A percentile compares a stretch with the other conserved stretches of the same genome.
Evolutionary conservation across 53 echinoderm and acorn worm genomes (phyloP).

Genomic region (Mesocentrotus franciscanus): DNA sequence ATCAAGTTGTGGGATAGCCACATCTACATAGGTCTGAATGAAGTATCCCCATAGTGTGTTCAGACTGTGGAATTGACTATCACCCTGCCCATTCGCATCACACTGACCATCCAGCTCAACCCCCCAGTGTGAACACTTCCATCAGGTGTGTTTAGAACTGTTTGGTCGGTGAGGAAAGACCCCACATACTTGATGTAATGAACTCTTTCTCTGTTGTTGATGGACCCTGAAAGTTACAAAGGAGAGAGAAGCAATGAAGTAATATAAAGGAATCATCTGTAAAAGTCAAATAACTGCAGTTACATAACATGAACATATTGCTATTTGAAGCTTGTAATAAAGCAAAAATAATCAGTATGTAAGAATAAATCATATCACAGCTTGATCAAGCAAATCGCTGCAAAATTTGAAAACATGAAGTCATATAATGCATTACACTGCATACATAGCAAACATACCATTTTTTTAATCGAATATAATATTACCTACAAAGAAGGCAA

Average conservation of each 20-base stretch:
- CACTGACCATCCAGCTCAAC: not conserved
- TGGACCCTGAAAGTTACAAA: conserved; percentile 67
- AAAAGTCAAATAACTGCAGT: too few species aligned
- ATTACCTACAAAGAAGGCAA: not conserved
- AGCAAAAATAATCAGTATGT: too few species aligned
- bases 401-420: too few species aligned
- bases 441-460: too few species aligned
- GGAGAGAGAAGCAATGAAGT: not conserved
- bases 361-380: too few species aligned
- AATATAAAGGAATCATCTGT: too few species aligned
- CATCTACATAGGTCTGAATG: conserved; percentile 77
- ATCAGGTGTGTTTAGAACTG: not conserved
- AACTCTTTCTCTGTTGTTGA: conserved; percentile 79
- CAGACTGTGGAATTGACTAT: conserved; percentile 37
- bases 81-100: not conserved
- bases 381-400: too few species aligned
- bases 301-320: too few species aligned
- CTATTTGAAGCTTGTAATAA: too few species aligned
- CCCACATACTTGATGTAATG: conserved; percentile 86
- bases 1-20: conserved; percentile 88
- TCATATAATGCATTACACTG: too few species aligned
- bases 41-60: conserved; percentile 90
- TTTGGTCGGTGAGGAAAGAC: conserved; percentile 86
- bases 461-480: too few species aligned
- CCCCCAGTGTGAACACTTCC: not conserved